Base-by-base conservation (phyloP, 2,113 vertebrate species). In the Phalacrocorax pelagicus region DNA sequence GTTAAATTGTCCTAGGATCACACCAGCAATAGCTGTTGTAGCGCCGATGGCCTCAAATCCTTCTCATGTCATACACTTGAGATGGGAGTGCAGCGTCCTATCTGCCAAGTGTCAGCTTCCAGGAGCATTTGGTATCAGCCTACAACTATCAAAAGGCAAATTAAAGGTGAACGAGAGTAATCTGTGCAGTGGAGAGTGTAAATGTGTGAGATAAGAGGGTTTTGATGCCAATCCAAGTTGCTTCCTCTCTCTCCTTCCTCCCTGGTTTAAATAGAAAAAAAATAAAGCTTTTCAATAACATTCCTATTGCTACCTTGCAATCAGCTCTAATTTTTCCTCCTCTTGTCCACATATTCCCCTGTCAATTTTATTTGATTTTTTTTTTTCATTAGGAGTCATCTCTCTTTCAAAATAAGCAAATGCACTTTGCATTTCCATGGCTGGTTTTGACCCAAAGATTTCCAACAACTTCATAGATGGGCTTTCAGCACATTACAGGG, bases 71-170 rank as follows among this genome's bases (percentile, higher is more conserved):
- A 82, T 55, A 86, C 70, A 22, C 88, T 94, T 63, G 86, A 88
- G 84, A 89, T 51, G 85, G 85, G 72, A 94, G 81, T 52, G 69
- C 69, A 49, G 5, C 14, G 67, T 4, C 19, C 69, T 96, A 0
- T 81, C 85, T 95, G 94, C 89, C 92, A 97, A 90, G 97, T 97
- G 80, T 98, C 97, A 96, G 92, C 92, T 98, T 98, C 96, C 97
- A 96, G 15, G 74, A 92, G 87, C 78, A 89, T 97, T 97, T 93
- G 87, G 90, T 98, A 85, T 98, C 98, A 96, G 84, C 88, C 92
- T 83, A 65, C 87, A 86, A 74, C 26, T 34, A 92, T 92, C 96
- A 97, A 51, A 97, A 98, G 97, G 96, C 93, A 97, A 97, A 96
- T 96, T 96, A 98, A 97, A 98, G 96, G 97, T 97, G 96, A 98